Base-by-base conservation (phyloP, 2,797 vertebrate species). In the Microchirus variegatus region DNA sequence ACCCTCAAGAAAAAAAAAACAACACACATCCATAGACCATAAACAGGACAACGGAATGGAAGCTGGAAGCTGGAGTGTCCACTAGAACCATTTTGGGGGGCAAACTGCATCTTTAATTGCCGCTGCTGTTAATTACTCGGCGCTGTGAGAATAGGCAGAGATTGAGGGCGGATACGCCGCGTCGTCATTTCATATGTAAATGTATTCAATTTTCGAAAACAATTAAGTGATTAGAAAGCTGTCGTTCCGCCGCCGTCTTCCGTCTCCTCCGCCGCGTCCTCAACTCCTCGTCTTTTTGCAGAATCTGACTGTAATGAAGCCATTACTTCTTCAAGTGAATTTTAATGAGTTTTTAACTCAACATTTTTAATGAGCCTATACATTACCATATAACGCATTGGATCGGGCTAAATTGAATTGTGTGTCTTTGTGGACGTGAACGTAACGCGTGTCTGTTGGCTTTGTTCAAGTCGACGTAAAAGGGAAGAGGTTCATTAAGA, bases 271-370 rank as follows among this genome's bases (percentile, higher is more conserved):
- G n/a, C n/a, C n/a, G n/a, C 92, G 78, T 93, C 93, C 76, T 87
- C 89, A 5, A 92, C 92, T 77, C 93, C 92, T 77, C 93, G 93
- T 90, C 80, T 71, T 91, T 92, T 71, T 91, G 91, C 90, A 86
- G 93, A 89, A 80, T 94, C 94, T 95, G 95, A 94, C 90, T 87
- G 88, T 95, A 96, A 97, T 95, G 94, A 97, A 96, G 94, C 92
- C 94, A 93, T 96, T 97, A 95, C 94, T 91, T 94, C 91, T 94
- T 92, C 89, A 91, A 94, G 90, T 94, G 92, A 90, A 94, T 96
- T 95, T 95, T 97, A 96, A 95, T 95, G 94, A 96, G 89, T 95
- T 96, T 93, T 95, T 96, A 96, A 96, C 93, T 94, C 95, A 96
- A 96, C 92, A 93, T 93, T 96, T 96, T 22, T 96, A 96, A 96